Evolutionary conservation across 2,888 invertebrate genomes (phyloP).

Genomic region (Spodoptera exigua): DNA sequence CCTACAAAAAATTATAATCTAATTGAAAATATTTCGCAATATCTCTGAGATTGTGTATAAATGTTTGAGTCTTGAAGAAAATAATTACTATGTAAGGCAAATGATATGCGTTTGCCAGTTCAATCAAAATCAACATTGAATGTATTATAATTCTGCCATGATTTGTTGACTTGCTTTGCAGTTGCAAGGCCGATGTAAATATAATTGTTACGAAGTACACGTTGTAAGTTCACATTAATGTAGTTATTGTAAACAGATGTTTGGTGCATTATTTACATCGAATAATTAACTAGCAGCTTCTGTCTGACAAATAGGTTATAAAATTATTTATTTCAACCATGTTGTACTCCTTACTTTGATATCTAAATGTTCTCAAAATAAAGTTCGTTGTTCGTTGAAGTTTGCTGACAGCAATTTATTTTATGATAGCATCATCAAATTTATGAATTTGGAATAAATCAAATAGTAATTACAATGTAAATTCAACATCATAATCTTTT

Average conservation of each 20-base stretch:
- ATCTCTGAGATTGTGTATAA: background rate
- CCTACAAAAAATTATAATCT: conserved; percentile 6
- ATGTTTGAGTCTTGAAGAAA: background rate
- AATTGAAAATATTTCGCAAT: background rate
- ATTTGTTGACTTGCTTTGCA: conserved; percentile 14
- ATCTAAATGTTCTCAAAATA: too few relatives aligned
- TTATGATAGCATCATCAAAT: too few relatives aligned
- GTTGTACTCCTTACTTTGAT: too few relatives aligned
- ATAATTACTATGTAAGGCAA: too few relatives aligned
- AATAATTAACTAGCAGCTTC: background rate
- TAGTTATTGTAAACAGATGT: conserved; percentile 31
- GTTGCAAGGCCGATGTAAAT: conserved; percentile 24
- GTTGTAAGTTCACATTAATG: conserved; percentile 37
- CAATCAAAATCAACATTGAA: background rate
- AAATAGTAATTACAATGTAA: too few relatives aligned
- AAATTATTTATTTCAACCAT: too few relatives aligned
- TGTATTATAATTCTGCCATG: conserved; percentile 15
- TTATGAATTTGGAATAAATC: too few relatives aligned
- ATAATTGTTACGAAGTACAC: conserved; percentile 26
- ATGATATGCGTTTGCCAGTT: too few relatives aligned
- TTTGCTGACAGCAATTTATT: too few relatives aligned
- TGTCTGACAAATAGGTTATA: too few relatives aligned
- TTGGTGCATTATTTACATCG: conserved; percentile 36
- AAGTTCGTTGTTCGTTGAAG: too few relatives aligned
- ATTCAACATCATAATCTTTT: too few relatives aligned